These are phyloP conservation scores for Pyrgilauda ruficollis DNA, from an alignment of 2,113 vertebrate genomes.

Conservation along the genomic window DNA sequence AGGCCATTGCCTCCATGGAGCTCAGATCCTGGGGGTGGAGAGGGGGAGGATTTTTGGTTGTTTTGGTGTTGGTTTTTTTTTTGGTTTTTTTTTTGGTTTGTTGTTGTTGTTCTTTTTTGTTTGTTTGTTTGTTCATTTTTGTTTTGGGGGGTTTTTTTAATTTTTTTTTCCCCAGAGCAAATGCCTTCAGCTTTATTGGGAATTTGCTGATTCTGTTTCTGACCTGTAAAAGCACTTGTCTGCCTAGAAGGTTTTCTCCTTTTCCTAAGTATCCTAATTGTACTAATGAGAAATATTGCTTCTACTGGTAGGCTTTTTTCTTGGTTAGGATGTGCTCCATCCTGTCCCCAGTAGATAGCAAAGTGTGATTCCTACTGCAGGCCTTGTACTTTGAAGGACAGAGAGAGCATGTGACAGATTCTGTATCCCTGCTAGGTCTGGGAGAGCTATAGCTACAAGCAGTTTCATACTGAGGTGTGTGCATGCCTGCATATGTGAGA, in stretches of 20 bases:
- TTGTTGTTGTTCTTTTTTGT: background rate
- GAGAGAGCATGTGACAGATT: rapidly evolving
- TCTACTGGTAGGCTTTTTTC: background rate
- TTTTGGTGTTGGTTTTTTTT: background rate
- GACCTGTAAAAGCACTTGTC: background rate
- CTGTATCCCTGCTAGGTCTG: rapidly evolving
- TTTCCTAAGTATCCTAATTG: background rate
- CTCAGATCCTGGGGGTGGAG: background rate
- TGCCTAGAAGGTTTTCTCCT: background rate
- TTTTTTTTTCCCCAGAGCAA: background rate
- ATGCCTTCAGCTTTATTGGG: background rate
- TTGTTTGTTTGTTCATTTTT: background rate
- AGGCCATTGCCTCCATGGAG: background rate
- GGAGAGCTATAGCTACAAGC: background rate
- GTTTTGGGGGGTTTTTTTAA: background rate
- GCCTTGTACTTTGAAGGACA: background rate
- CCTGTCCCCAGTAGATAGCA: background rate
- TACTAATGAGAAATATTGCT: background rate
- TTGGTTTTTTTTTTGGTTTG: too few relatives aligned
- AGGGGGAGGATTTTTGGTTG: rapidly evolving
- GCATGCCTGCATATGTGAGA: background rate
- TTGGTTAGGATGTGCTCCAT: background rate
- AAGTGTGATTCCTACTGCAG: background rate
- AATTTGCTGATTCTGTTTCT: background rate
- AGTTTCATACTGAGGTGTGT: background rate